Evolutionary conservation across 2,888 invertebrate species (phyloP).

Genomic region (Cylindroiulus punctatus): DNA sequence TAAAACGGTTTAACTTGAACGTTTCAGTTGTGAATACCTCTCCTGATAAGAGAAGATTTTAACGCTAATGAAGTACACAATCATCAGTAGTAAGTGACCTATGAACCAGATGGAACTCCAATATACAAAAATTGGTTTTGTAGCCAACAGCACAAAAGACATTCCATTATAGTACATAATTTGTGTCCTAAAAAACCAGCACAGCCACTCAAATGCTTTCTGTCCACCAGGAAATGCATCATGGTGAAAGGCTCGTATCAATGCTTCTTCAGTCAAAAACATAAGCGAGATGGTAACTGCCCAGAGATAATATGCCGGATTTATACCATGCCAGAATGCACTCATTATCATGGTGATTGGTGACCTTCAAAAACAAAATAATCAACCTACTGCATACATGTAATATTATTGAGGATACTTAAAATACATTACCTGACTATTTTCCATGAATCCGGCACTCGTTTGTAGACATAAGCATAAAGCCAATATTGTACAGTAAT

Average conservation of each 20-base stretch:
- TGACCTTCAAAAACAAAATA: background rate
- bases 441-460: too few relatives aligned
- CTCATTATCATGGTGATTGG: background rate
- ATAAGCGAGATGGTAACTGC: background rate
- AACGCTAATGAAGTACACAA: background rate
- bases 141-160: background rate
- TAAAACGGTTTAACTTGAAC: too few relatives aligned
- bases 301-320: background rate
- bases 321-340: background rate
- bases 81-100: background rate
- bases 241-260: background rate
- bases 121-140: background rate
- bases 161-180: background rate
- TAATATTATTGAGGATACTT: too few relatives aligned
- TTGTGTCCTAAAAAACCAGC: constrained; percentile 16
- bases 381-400: too few relatives aligned
- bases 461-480: too few relatives aligned
- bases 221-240: background rate
- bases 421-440: too few relatives aligned
- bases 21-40: background rate
- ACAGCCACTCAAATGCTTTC: background rate
- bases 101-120: background rate
- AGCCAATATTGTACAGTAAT: too few relatives aligned
- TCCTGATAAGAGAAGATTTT: background rate
- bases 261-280: background rate